These are phyloP conservation scores for Acrocephalus scirpaceus DNA, from an alignment of 2,797 vertebrate species.

Conservation along the genomic window DNA sequence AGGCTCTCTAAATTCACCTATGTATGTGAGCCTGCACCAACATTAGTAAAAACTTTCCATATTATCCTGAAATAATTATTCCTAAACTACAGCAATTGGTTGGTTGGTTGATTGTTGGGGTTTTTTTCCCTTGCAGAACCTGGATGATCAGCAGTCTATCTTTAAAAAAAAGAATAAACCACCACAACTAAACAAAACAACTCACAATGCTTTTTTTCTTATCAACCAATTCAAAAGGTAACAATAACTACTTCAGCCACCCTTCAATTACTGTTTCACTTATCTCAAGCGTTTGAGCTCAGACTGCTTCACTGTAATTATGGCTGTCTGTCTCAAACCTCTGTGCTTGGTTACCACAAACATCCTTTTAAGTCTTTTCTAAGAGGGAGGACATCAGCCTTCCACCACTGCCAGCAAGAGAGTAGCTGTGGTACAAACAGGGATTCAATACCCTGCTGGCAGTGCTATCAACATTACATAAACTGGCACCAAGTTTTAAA, in stretches of 20 bases:
- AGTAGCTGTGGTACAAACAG: background rate
- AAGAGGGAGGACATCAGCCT: background rate
- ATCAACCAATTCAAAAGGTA: background rate
- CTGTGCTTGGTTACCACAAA: background rate
- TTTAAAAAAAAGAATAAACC: background rate
- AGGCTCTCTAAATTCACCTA: background rate
- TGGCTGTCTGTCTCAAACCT: background rate
- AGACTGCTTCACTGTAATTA: background rate
- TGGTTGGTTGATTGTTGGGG: background rate
- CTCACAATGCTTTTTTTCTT: background rate
- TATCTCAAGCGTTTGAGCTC: background rate
- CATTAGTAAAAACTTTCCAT: background rate
- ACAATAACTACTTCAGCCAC: background rate
- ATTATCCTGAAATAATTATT: background rate
- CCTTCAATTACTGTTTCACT: background rate
- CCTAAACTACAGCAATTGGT: background rate
- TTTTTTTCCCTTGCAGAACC: background rate
- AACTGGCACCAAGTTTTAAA: background rate
- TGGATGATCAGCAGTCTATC: background rate
- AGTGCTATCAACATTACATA: background rate
- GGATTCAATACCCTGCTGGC: background rate
- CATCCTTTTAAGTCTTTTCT: background rate
- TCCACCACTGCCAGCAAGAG: background rate
- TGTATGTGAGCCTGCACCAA: background rate
- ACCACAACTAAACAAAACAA: background rate